phyloP scores from a whole-genome alignment of 1,140 invertebrate genomes.

The Drosophila setifemur region DNA sequence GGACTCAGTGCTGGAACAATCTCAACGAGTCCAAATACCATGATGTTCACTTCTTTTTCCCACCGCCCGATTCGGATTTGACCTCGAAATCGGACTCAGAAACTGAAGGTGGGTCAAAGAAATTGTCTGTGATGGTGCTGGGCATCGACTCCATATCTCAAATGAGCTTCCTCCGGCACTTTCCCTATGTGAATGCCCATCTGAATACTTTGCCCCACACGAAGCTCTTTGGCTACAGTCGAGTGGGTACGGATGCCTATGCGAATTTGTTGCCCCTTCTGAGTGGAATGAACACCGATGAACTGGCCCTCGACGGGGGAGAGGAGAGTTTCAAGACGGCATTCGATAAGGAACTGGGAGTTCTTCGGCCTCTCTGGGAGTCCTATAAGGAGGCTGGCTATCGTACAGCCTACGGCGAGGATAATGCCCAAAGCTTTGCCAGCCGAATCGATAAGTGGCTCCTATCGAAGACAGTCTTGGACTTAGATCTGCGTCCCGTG shows the following conservation, averaged over 20 bases:
- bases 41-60: conserved; percentile 50
- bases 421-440: conserved; percentile 9
- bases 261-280: conserved; percentile 90
- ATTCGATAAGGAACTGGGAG: not conserved
- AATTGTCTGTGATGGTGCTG: conserved; percentile 86
- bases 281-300: conserved; percentile 85
- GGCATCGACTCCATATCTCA: conserved; percentile 93
- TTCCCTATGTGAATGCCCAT: conserved; percentile 87
- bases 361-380: conserved; percentile 25
- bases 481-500: conserved; percentile 38
- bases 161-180: conserved; percentile 90
- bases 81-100: not conserved
- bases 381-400: conserved; percentile 31
- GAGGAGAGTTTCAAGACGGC: no score
- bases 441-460: not conserved
- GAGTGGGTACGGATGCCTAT: conserved; percentile 91
- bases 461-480: not conserved
- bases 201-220: conserved; percentile 85
- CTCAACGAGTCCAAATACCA: conserved; percentile 1
- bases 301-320: conserved; percentile 84
- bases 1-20: not conserved
- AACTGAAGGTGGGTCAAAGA: conserved; percentile 5
- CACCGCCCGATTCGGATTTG: not conserved
- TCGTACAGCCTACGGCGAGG: conserved; percentile 41
- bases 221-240: conserved; percentile 90